Percentiles rank a stretch among this genome's conserved stretches.
Evolutionary conservation across 2,888 invertebrate species (phyloP).

Genomic region (Standfussiana lucernea): DNA sequence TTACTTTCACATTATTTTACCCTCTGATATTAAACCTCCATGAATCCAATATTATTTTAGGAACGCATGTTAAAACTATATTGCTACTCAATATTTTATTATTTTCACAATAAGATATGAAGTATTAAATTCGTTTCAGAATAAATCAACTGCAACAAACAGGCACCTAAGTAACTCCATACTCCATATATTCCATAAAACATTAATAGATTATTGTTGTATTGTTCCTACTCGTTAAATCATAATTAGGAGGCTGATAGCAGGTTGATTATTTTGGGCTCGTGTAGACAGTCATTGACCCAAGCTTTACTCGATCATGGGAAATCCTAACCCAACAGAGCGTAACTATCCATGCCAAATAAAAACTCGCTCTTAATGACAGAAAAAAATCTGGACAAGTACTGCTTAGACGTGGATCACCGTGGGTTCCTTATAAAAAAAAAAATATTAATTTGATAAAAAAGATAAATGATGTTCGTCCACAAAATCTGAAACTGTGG

Average conservation of each 20-base stretch:
- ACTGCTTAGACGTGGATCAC: constrained; percentile 33
- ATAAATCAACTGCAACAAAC: neutral
- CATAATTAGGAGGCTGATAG: constrained; percentile 50
- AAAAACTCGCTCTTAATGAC: constrained; percentile 65
- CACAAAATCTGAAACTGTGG: neutral
- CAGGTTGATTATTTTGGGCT: constrained; percentile 61
- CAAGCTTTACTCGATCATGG: constrained; percentile 72
- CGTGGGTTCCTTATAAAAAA: constrained; percentile 37
- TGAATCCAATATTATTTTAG: neutral
- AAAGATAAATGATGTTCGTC: too few species aligned
- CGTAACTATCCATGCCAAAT: constrained; percentile 69
- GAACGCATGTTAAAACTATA: neutral
- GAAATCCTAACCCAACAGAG: constrained; percentile 78
- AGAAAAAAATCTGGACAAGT: constrained; percentile 68
- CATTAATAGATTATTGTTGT: neutral
- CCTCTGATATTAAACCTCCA: neutral
- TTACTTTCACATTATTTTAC: neutral
- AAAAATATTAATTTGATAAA: neutral
- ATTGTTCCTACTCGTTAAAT: neutral
- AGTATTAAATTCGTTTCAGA: neutral
- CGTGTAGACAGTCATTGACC: constrained; percentile 78
- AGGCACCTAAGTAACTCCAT: neutral
- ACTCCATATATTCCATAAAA: neutral
- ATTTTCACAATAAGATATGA: neutral
- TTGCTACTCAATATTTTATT: neutral